Base-by-base conservation (phyloP, 2,888 invertebrate species). In the Sthenelais limicola region DNA sequence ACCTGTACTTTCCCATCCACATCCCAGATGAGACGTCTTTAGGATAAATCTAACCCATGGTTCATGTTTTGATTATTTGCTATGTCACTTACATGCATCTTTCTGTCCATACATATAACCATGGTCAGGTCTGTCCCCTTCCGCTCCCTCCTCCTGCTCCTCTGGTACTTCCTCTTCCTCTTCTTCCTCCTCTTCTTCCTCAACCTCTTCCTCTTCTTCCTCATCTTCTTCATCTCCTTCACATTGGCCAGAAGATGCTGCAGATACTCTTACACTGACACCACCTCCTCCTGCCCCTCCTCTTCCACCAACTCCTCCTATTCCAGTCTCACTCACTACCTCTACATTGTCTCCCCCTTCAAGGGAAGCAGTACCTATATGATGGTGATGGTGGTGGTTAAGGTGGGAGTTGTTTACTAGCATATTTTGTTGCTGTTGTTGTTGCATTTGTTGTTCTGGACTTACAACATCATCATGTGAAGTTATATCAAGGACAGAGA, bases 131-230 rank as follows among this genome's bases (percentile, higher is more conserved):
- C n/a, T n/a, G n/a, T n/a, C n/a, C n/a, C n/a, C n/a, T n/a, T n/a
- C n/a, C n/a, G n/a, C n/a, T 51, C 21, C 51, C 51, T 21, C 51
- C 51, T 21, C 51, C 51, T 21, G 15, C 21, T 51, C 51, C 51
- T 51, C 51, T 51, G 15, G 18, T 21, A 18, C 51, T 21, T 51
- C 51, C 24, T 51, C 51, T 21, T 21, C 51, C 15, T 51, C 18
- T 9, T 51, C 51, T 21, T 51, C 51, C 24, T 51, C 15, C 15
- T 21, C 51, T 21, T 43, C 12, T 15, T 43, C 43, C 43, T 51
- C 51, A 18, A 9, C 15, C 21, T 51, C 51, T 21, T 51, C 51
- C 51, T 51, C 56, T 15, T 15, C 56, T n/a, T 12, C 15, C 56
- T 56, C 28, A 7, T 26, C 56, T 30, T 56, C 26, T 15, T 15